Percentiles rank a stretch among this genome's conserved stretches.
Conservation (phyloP, 2,113 vertebrate genomes). For the Xenopus tropicalis region DNA sequence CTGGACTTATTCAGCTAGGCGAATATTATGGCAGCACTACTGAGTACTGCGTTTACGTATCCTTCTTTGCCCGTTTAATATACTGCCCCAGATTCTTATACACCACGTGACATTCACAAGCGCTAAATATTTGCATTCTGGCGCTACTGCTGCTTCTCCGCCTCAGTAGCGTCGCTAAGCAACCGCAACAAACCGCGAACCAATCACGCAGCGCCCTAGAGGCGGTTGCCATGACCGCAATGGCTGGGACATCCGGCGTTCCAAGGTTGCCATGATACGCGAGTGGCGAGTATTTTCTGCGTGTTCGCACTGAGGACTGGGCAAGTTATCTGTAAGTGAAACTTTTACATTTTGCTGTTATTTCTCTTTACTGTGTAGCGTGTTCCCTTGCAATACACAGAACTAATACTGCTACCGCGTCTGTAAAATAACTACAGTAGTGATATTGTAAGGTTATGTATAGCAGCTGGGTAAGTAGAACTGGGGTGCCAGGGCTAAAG, state of each 20-base stretch:
- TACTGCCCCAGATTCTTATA: no score
- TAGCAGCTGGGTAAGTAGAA: no score
- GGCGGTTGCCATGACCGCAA: constrained; percentile 1
- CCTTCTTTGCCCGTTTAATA: no score
- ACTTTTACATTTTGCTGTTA: not conserved
- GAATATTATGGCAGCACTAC: no score
- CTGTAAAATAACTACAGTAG: no score
- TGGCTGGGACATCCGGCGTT: constrained; percentile 28
- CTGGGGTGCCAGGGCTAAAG: no score
- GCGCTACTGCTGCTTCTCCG: constrained; percentile 7
- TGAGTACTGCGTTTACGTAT: no score
- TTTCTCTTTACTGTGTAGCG: no score
- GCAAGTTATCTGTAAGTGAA: not conserved
- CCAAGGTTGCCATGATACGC: constrained; percentile 17
- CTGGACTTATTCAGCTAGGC: no score
- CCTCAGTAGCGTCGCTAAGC: not conserved
- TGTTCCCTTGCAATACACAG: no score
- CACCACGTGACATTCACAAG: not conserved
- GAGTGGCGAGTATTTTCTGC: not conserved
- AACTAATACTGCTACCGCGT: no score
- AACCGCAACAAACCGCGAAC: not conserved
- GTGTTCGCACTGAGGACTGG: not conserved
- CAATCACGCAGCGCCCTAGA: not conserved
- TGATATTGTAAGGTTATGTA: no score
- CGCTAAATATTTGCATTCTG: constrained; percentile 30